Base-by-base conservation (phyloP, 2,888 invertebrate genomes). In the Morinoia aosen region DNA sequence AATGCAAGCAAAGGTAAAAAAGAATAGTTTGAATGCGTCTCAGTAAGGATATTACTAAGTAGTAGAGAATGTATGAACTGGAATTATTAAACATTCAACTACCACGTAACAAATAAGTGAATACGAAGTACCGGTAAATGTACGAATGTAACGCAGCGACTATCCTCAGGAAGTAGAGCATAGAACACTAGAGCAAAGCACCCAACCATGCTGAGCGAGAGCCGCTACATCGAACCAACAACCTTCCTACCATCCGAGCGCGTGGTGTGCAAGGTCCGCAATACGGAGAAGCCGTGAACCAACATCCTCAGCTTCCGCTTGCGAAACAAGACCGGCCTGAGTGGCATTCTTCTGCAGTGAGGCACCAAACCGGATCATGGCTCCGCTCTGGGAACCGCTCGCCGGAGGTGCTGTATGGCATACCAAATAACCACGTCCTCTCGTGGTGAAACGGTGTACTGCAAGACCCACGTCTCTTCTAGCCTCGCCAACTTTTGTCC, bases 251-350 rank as follows among this genome's bases (percentile, higher is more conserved):
- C 33, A 12, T 39, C 90, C 12, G 10, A 14, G 39, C 25, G 16
- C 48, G 40, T 19, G 90, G 39, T 90, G 90, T 90, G 48, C 40
- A 40, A 40, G 90, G 90, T 40, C 90, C 40, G 93, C 93, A 93
- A 33, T 93, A 93, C 93, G 48, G 57, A 93, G 93, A 93, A 93
- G 93, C 93, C 58, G 58, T 57, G 58, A 56, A 57, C 57, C 93
- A 93, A 93, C 93, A 93, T 93, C 93, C 93, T 57, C 93, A 57
- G 93, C 57, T 93, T 93, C 93, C 93, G 93, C 93, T 93, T 93
- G 33, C 58, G 57, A 56, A 93, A 93, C 93, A 57, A 39, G 39
- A 57, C 93, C 93, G 40, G 93, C 93, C 48, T 39, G 93, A 33
- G 57, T 93, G 93, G 58, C 93, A 93, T 93, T 93, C 93, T 57